Base-by-base conservation (phyloP, 2,113 vertebrate species). In the Oophaga pumilio region DNA sequence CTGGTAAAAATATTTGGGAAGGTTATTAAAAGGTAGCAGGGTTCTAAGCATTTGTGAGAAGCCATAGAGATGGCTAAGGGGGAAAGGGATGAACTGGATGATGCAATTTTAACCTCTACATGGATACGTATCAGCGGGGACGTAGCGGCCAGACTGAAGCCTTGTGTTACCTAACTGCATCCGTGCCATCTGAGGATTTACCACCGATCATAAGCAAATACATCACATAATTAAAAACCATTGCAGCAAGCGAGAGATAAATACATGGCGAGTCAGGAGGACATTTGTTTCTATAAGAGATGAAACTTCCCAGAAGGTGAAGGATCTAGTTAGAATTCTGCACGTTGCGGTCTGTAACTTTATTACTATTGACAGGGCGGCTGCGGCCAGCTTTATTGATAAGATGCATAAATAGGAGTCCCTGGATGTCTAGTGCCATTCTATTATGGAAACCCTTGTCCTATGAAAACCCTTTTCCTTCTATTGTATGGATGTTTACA, bases 181-280 rank as follows among this genome's bases (percentile, higher is more conserved):
- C 49, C 76, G 52, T 18, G 62, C 62, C 22, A 8, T 68, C 4
- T 68, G 62, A 57, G 62, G 53, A 66, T 79, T 86, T n/a, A 53
- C 62, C 64, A 80, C 43, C n/a, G 60, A 78, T 77, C 85, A 69
- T 68, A 59, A 69, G 50, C 52, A 69, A 86, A 80, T 86, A 80
- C 64, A 86, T 86, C 64, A 80, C 81, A 66, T 86, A 86, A 86
- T 86, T 86, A 86, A 80, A 43, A 86, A 28, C 62, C 60, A 57
- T 50, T 59, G 50, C 60, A 80, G 64, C 52, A 52, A 22, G 85
- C 28, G 62, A 69, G 64, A 33, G 50, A 80, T 68, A 86, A 79
- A 76, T 79, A 86, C 33, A 86, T 57, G 62, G 43, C 50, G 28
- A 52, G 76, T 22, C 56, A 53, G 71, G 71, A 71, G 64, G 26